Percentiles rank a stretch among this genome's conserved stretches.
Evolutionary conservation across 1,140 invertebrate genomes (phyloP).

Genomic region (Cherax destructor): DNA sequence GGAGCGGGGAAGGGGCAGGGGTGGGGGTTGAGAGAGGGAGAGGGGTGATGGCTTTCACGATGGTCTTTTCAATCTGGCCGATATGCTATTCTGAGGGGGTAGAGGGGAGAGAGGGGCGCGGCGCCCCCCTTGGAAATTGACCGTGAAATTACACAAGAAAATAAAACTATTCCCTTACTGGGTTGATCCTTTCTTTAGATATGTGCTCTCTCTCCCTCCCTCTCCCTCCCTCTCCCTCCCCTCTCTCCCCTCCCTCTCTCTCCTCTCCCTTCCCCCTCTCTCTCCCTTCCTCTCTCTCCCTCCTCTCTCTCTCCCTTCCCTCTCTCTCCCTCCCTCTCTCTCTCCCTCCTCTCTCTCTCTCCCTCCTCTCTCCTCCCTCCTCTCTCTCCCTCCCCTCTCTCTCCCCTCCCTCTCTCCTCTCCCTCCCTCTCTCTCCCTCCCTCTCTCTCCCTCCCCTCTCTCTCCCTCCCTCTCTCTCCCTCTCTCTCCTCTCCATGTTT

Average conservation of each 20-base stretch:
- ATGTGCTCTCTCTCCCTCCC: not conserved
- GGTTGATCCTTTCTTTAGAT: not conserved
- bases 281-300: not conserved
- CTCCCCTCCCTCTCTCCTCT: not conserved
- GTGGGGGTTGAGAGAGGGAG: not conserved
- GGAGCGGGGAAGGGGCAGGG: not conserved
- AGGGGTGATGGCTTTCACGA: not conserved
- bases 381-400: not conserved
- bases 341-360: not conserved
- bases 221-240: not conserved
- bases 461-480: too few relatives aligned
- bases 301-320: not conserved
- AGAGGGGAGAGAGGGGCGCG: not conserved
- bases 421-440: not conserved
- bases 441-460: not conserved
- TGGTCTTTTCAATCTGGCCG: not conserved
- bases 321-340: not conserved
- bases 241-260: too few relatives aligned
- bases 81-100: not conserved
- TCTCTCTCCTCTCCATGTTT: too few relatives aligned
- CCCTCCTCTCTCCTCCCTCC: not conserved
- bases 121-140: not conserved
- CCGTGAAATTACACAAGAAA: not conserved
- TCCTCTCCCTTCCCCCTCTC: not conserved
- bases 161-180: not conserved